Conservation (phyloP, 2,797 vertebrate species). For the Hyperoplus lanceolatus region DNA sequence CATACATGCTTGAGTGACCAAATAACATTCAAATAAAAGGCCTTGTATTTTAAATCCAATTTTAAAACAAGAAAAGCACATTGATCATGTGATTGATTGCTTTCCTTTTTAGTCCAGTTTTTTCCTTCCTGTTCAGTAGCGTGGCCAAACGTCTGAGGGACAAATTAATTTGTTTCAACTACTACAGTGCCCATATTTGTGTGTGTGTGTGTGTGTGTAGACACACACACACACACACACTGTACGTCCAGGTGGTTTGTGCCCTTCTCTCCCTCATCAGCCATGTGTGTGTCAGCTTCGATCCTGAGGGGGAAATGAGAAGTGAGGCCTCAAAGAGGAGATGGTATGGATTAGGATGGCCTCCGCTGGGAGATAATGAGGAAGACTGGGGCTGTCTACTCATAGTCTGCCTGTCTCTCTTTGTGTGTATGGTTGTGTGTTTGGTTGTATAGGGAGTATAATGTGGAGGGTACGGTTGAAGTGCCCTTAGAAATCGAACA, state of each 20-base stretch:
- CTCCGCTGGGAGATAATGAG: conserved; percentile 80
- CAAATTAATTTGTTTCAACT: conserved; percentile 16
- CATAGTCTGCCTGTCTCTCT: conserved; percentile 19
- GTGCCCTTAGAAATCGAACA: conserved; percentile 17
- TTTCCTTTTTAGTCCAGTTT: background rate
- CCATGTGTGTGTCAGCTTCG: conserved; percentile 60
- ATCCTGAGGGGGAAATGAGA: conserved; percentile 77
- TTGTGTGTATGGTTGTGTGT: background rate
- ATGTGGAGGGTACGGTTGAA: background rate
- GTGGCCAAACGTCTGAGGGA: conserved; percentile 14
- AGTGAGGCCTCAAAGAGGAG: conserved; percentile 70
- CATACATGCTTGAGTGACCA: conserved; percentile 37
- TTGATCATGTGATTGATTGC: conserved; percentile 44
- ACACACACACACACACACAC: conserved; percentile 34
- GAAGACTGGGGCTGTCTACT: conserved; percentile 40
- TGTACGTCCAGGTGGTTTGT: conserved; percentile 8
- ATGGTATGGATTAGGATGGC: conserved; percentile 73
- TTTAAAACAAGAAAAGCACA: conserved; percentile 35
- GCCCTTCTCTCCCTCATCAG: conserved; percentile 62
- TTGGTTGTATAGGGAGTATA: background rate
- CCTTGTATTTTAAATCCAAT: conserved; percentile 47
- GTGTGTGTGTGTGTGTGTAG: conserved; percentile 1
- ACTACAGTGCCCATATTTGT: background rate
- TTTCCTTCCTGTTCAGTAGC: conserved; percentile 5
- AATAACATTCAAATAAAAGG: conserved; percentile 40